These are phyloP conservation scores for Synanthedon formicaeformis DNA, from an alignment of 2,888 invertebrate species.

Conservation along the genomic window DNA sequence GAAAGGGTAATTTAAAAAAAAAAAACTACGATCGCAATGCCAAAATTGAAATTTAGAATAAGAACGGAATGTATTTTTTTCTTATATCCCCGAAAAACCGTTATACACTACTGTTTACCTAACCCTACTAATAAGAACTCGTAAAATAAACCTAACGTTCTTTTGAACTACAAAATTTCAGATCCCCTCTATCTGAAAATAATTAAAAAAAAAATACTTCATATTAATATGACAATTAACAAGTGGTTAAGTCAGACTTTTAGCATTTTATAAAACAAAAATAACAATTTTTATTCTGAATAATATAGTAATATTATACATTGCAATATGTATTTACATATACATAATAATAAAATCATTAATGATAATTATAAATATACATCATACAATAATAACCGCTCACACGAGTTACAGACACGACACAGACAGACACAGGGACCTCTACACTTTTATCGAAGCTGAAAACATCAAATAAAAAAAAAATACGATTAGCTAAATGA, in stretches of 20 bases:
- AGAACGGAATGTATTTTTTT: conserved; percentile 59
- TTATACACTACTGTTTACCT: conserved; percentile 35
- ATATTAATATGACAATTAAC: conserved; percentile 38
- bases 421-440: conserved; percentile 4
- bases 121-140: conserved; percentile 37
- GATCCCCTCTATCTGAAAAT: conserved; percentile 47
- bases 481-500: too few relatives aligned
- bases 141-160: conserved; percentile 45
- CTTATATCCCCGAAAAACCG: conserved; percentile 46
- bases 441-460: too few relatives aligned
- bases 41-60: conserved; percentile 38
- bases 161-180: conserved; percentile 50
- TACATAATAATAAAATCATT: conserved; percentile 58
- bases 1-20: conserved; percentile 9
- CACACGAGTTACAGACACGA: conserved; percentile 12
- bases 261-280: conserved; percentile 56
- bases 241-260: conserved; percentile 68
- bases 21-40: conserved; percentile 20
- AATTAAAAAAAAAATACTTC: conserved; percentile 20
- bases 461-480: too few relatives aligned
- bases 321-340: conserved; percentile 67
- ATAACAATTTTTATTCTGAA: conserved; percentile 62
- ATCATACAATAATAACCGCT: conserved; percentile 40
- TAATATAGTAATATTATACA: conserved; percentile 57
- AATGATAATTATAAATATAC: conserved; percentile 63